phyloP scores from a whole-genome alignment of 2,113 vertebrate species.

The Dicrurus megarhynchus region DNA sequence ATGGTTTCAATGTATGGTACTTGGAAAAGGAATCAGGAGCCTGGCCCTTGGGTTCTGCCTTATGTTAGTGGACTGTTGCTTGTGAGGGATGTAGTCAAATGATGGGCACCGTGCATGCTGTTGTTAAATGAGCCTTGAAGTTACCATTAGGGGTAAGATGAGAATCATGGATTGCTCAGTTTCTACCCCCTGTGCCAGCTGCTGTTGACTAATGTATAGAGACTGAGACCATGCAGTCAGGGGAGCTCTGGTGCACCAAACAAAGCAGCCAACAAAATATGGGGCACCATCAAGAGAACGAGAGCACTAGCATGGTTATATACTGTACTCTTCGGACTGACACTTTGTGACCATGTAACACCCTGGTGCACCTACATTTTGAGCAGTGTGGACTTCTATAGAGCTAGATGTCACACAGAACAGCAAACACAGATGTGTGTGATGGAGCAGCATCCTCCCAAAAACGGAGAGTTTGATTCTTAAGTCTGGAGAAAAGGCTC shows the following conservation, averaged over 20 bases:
- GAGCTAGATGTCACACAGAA: not conserved
- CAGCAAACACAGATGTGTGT: rapidly evolving
- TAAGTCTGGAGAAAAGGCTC: not conserved
- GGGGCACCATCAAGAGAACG: not conserved
- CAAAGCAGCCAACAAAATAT: not conserved
- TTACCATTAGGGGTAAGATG: not conserved
- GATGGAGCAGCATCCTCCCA: not conserved
- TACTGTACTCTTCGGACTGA: no score
- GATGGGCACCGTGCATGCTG: not conserved
- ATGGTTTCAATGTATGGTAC: not conserved
- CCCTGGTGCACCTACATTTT: not conserved
- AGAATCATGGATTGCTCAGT: not conserved
- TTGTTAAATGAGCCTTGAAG: not conserved
- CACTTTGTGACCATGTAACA: not conserved
- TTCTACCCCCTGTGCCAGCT: not conserved
- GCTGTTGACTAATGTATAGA: not conserved
- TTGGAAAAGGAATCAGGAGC: not conserved
- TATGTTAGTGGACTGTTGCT: not conserved
- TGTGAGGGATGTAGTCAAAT: not conserved
- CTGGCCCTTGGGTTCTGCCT: not conserved
- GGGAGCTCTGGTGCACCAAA: rapidly evolving
- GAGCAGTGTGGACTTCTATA: not conserved
- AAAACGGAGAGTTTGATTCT: not conserved
- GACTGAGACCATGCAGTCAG: not conserved
- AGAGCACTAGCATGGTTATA: not conserved